phyloP scores from a whole-genome alignment of 2,797 vertebrate genomes.

The Simalia tracyae region DNA sequence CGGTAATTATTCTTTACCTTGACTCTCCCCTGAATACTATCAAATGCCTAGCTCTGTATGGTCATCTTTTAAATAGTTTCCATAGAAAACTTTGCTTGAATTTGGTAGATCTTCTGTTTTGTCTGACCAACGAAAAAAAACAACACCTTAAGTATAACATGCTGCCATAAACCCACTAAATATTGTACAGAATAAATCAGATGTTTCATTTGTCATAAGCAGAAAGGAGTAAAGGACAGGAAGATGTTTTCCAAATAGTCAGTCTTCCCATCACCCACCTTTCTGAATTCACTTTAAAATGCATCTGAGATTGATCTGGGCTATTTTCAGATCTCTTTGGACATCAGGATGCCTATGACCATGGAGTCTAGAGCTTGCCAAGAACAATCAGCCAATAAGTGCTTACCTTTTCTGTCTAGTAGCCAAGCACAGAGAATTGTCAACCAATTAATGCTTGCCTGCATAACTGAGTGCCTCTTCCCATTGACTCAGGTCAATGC shows the following conservation, averaged over 20 bases:
- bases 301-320: neutral
- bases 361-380: neutral
- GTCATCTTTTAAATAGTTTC: neutral
- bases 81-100: neutral
- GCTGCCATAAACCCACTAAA: neutral
- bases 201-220: neutral
- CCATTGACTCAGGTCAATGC: neutral
- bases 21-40: neutral
- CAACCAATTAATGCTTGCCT: neutral
- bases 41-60: neutral
- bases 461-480: neutral
- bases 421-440: neutral
- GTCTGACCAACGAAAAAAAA: neutral
- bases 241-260: neutral
- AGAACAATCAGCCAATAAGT: neutral
- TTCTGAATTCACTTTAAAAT: neutral
- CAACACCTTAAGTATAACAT: neutral
- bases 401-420: neutral
- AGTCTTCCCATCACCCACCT: neutral
- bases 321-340: neutral
- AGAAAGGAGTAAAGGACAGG: neutral
- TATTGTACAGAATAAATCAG: neutral
- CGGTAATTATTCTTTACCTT: neutral
- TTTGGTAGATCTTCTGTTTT: neutral
- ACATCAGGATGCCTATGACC: neutral